Percentiles rank a stretch among this genome's conserved stretches.
These are phyloP conservation scores for Ichneumoninae sp. DNA, from an alignment of 2,888 invertebrate species.

Conservation along the genomic window DNA sequence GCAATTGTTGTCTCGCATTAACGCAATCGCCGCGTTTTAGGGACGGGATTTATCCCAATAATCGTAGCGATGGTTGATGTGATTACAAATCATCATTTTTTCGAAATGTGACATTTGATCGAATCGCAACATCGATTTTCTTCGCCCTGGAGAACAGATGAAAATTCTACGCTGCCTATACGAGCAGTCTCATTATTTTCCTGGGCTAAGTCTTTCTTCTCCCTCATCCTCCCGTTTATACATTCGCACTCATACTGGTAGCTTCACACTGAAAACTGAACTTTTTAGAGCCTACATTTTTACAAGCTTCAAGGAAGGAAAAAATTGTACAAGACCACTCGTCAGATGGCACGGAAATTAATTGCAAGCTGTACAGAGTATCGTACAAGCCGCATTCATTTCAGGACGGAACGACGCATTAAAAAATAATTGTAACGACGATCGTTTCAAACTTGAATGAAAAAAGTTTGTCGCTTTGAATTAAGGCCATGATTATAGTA, in stretches of 20 bases:
- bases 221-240: too few species aligned
- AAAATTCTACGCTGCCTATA: slow-evolving; percentile 30
- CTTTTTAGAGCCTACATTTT: too few species aligned
- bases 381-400: background rate
- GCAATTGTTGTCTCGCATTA: slow-evolving; percentile 6
- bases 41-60: background rate
- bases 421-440: too few species aligned
- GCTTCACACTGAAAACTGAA: too few species aligned
- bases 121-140: background rate
- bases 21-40: background rate
- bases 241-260: too few species aligned
- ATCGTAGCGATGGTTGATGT: background rate
- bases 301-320: too few species aligned
- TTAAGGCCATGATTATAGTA: slow-evolving; percentile 17
- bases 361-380: too few species aligned
- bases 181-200: slow-evolving; percentile 72
- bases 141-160: background rate
- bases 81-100: background rate
- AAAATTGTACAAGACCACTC: too few species aligned
- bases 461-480: slow-evolving; percentile 2
- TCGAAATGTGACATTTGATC: background rate
- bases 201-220: slow-evolving; percentile 11
- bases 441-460: background rate
- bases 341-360: background rate
- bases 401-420: too few species aligned